phyloP scores from a whole-genome alignment of 2,888 invertebrate genomes.

The Hemithea aestivaria region DNA sequence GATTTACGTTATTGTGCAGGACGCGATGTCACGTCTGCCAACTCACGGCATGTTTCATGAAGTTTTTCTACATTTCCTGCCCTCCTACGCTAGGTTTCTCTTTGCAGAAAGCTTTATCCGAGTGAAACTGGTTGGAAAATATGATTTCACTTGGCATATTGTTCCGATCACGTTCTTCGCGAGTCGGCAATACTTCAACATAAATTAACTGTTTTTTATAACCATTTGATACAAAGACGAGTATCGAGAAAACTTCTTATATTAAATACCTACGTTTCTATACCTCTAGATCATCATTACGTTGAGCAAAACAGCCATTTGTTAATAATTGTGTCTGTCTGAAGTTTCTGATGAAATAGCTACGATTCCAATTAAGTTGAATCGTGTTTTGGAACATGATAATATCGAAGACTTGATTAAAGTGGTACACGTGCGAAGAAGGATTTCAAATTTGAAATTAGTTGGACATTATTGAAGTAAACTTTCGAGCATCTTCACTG shows the following conservation, averaged over 20 bases:
- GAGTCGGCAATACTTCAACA: constrained; percentile 26
- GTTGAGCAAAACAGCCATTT: constrained; percentile 19
- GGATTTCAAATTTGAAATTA: constrained; percentile 3
- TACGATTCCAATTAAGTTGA: constrained; percentile 20
- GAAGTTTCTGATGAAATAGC: constrained; percentile 20
- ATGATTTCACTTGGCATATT: constrained; percentile 54
- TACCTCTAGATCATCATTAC: constrained; percentile 21
- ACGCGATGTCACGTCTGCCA: constrained; percentile 48
- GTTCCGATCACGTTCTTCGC: constrained; percentile 34
- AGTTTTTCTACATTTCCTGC: constrained; percentile 59
- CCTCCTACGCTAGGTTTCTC: constrained; percentile 52
- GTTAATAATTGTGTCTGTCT: constrained; percentile 11
- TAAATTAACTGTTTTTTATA: constrained; percentile 19
- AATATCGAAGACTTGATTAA: constrained; percentile 12
- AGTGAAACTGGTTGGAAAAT: constrained; percentile 62
- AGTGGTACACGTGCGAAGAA: constrained; percentile 2
- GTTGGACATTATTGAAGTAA: constrained; percentile 10
- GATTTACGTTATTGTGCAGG: constrained; percentile 71
- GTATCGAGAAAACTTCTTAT: constrained; percentile 3
- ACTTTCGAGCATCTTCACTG: not conserved
- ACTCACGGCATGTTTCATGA: constrained; percentile 44
- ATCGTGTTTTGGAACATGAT: constrained; percentile 4
- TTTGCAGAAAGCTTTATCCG: constrained; percentile 52
- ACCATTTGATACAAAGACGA: constrained; percentile 8
- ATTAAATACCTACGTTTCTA: no score